Conservation (phyloP, 2,113 vertebrate species). For the Choloepus hoffmanni region DNA sequence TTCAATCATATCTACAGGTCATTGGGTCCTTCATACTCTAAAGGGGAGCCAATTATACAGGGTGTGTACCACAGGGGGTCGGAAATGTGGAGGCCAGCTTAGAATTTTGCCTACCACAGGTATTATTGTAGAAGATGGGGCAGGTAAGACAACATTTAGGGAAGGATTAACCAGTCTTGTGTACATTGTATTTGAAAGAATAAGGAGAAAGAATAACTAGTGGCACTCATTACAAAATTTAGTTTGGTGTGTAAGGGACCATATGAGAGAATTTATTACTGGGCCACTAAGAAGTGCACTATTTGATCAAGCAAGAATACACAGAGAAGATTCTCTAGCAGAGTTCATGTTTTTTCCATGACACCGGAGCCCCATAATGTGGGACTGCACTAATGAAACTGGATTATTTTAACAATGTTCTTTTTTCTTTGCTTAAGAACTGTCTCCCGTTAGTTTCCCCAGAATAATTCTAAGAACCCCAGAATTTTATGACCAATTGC, state of each 20-base stretch:
- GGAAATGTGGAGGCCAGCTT: not conserved
- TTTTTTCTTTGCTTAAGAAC: not conserved
- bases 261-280: not conserved
- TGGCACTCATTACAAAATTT: not conserved
- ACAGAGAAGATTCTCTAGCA: accelerated
- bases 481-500: not conserved
- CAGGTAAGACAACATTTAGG: not conserved
- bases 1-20: not conserved
- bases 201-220: not conserved
- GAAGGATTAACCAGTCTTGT: not conserved
- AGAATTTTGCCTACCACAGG: not conserved
- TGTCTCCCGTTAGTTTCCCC: not conserved
- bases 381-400: not conserved
- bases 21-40: not conserved
- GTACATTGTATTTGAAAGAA: not conserved
- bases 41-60: not conserved
- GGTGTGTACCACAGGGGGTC: not conserved
- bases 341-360: not conserved
- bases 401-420: not conserved
- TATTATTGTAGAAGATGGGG: not conserved
- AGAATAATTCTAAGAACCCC: not conserved
- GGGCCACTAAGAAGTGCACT: not conserved
- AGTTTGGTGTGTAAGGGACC: not conserved
- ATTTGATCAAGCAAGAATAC: not conserved
- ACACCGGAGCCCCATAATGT: not conserved